Evolutionary conservation across 2,888 invertebrate genomes (phyloP), one percentile per base, ranked within the genome.

Genomic region (Drosophila percnosoma): DNA sequence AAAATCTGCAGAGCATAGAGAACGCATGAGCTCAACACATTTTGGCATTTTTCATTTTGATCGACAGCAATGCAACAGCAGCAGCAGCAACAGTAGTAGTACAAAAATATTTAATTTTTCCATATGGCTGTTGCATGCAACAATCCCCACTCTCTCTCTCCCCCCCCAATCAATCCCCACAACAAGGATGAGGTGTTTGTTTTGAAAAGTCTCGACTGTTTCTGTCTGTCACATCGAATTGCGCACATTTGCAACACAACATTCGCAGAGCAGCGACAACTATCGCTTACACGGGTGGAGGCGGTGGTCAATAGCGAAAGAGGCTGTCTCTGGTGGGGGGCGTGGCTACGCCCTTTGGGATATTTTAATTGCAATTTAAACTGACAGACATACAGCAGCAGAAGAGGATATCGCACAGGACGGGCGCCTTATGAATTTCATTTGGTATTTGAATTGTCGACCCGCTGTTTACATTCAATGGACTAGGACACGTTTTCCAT

Each of bases 341-440:
- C 45, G 40, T 21, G 38, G 11, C 3, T 13, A 40, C 31, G 55
- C 51, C 68, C 78, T 60, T 42, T 45, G 51, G 59, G 81, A 62
- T 73, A 79, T 82, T 83, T 84, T 84, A 84, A 84, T 84, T 84
- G 83, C 82, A 82, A 89, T 84, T 84, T 82, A 84, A 89, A 78
- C 68, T 81, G 78, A 81, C 62, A 63, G 73, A 66, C 62, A 61
- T 49, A 49, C 52, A 49, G 42, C 36, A 59, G 49, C 31, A n/a
- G 45, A 11, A 27, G 27, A n/a, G 13, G 55, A 49, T 55, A 65
- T n/a, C 13, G 18, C 31, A 27, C 18, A 24, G 59, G 55, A 34
- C 31, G 59, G 29, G 62, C 29, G 18, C 38, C 85, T 87, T 83
- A 83, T 89, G 89, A 84, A 84, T 84, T 89, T 89, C 75, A 82